Evolutionary conservation across 2,888 invertebrate species (phyloP), one percentile per base, ranked within the genome.

Genomic region (Philereme vetulata): DNA sequence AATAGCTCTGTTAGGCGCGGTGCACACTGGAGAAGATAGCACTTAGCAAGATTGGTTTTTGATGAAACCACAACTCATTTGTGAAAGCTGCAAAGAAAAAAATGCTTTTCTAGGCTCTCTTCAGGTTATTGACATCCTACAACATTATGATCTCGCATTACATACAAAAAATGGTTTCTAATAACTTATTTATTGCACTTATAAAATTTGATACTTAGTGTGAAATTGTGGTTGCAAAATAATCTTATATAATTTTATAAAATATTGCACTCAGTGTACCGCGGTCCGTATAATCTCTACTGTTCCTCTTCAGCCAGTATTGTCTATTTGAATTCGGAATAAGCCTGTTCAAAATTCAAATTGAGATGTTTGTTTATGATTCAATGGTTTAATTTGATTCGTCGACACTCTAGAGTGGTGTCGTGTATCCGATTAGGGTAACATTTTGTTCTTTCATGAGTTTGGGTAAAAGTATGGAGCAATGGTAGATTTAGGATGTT

Each of bases 261-360:
- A 21, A 21, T 2, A 32, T 51, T 51, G 33, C 40, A 34, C 54
- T 44, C 56, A 70, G 57, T 80, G 72, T 75, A 56, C 73, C 76
- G 54, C 65, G 56, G 56, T 42, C 73, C 61, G 76, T 74, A 65
- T 69, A 76, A 76, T 75, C 77, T 75, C 78, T 82, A 81, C 84
- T 78, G 78, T 80, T 76, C 75, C 81, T 78, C 81, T 78, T 74
- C 78, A 81, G 75, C 73, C 77, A 74, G 75, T 72, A 82, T 83
- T 85, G 86, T 85, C 85, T 85, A 86, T 88, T 89, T 81, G 83
- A 84, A 84, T 89, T 86, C 82, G 71, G 80, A 88, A 87, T 86
- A 83, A 82, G 85, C 87, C 81, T 70, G 81, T 77, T 86, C 80
- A 79, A 83, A 86, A 85, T 84, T 86, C 79, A 81, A 86, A 85